phyloP scores from a whole-genome alignment of 37 sponge, comb jelly and placozoan genomes.

The Crambe crambe region DNA sequence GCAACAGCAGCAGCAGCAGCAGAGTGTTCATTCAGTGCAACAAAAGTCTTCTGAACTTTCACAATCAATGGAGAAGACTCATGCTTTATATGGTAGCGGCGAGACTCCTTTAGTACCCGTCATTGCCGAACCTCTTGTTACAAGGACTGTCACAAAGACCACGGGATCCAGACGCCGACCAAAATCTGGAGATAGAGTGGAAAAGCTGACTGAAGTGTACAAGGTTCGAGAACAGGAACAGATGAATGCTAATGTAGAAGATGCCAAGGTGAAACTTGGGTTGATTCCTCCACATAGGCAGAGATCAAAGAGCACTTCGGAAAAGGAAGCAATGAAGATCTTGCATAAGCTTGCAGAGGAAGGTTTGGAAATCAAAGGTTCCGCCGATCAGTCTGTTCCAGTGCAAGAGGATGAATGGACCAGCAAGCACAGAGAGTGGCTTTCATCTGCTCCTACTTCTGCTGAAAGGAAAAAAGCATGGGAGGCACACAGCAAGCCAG shows the following conservation, averaged over 20 bases:
- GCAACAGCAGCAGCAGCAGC: background rate
- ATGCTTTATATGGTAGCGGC: background rate
- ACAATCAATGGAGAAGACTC: background rate
- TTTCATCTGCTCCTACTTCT: conserved; percentile 27
- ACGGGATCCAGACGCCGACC: background rate
- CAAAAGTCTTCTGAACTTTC: background rate
- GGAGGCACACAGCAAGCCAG: background rate
- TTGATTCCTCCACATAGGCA: conserved; percentile 29
- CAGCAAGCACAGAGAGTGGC: conserved; percentile 31
- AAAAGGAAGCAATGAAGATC: conserved; percentile 13
- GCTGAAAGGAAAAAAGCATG: conserved; percentile 43
- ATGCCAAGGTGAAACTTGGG: conserved; percentile 37
- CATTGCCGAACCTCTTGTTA: background rate
- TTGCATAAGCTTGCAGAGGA: conserved; percentile 18
- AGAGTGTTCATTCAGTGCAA: background rate
- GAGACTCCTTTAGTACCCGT: background rate
- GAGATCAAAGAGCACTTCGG: conserved; percentile 12
- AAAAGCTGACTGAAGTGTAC: background rate
- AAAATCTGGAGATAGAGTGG: conserved; percentile 19
- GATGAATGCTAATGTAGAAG: conserved; percentile 12
- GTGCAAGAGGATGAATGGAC: background rate
- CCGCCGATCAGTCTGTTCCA: background rate
- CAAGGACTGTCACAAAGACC: background rate
- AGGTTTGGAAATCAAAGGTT: background rate
- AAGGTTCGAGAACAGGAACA: background rate